Evolutionary conservation across 1,140 invertebrate species (phyloP).

Genomic region (Drosophila paulistorum): DNA sequence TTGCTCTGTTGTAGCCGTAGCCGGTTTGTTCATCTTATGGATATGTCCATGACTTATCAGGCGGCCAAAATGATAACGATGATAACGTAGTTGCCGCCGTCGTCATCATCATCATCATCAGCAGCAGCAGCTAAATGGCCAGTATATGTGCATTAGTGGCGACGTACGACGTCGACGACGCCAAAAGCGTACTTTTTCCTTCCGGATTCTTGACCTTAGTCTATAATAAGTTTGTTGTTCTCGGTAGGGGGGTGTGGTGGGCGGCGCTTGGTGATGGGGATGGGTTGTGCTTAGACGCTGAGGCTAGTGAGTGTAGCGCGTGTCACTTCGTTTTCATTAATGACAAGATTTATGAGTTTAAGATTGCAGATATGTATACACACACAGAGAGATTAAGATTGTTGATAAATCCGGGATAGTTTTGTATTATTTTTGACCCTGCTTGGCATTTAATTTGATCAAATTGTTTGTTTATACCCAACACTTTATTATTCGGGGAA

Average conservation of each 20-base stretch:
- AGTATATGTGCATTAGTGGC: constrained; percentile 67
- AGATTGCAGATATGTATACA: constrained; percentile 59
- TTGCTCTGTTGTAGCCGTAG: constrained; percentile 23
- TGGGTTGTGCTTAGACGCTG: too few species aligned
- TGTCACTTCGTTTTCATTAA: constrained; percentile 65
- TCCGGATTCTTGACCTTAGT: constrained; percentile 81
- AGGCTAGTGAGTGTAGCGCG: constrained; percentile 50
- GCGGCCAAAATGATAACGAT: constrained; percentile 75
- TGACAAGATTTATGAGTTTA: constrained; percentile 71
- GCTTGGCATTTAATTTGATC: constrained; percentile 55
- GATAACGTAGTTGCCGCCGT: constrained; percentile 18
- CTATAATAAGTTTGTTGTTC: constrained; percentile 66
- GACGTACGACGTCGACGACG: constrained; percentile 53
- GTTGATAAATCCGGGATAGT: neutral
- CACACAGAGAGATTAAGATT: constrained; percentile 46
- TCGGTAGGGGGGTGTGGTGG: neutral
- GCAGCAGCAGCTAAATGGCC: constrained; percentile 45
- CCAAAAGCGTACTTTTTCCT: constrained; percentile 38
- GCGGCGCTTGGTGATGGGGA: constrained; percentile 28
- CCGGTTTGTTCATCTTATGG: constrained; percentile 69
- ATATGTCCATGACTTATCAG: constrained; percentile 76
- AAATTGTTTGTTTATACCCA: constrained; percentile 55
- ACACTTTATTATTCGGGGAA: constrained; percentile 1
- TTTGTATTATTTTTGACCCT: constrained; percentile 54
- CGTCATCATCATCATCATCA: constrained; percentile 33